Evolutionary conservation across 2,113 vertebrate genomes (phyloP), one percentile per base, ranked within the genome.

Genomic region (Otus sunia): DNA sequence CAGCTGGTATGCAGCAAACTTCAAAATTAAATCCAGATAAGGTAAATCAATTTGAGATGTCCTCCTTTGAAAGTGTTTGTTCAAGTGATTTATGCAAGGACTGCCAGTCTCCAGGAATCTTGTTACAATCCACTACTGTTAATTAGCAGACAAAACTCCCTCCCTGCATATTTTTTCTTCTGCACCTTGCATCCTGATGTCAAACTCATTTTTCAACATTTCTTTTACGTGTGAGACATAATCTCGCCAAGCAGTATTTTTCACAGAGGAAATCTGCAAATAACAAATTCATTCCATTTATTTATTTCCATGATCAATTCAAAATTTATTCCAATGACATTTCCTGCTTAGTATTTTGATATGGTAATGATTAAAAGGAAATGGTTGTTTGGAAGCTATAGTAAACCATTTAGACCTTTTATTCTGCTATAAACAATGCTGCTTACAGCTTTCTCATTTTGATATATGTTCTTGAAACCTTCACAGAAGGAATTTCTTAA

Each of bases 261-360:
- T 92, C 49, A 9, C 87, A 80, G 86, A 89, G 52, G 49, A 88
- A 75, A 94, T 72, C 45, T 68, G 80, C 85, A 95, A 97, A 53
- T 81, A 95, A 56, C 43, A 68, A 93, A 92, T 69, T 74, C 30
- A n/a, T 81, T 78, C 60, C 13, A 53, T 80, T 95, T 86, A 93
- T 89, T 94, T 91, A 82, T 92, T 95, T 88, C 92, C 76, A 49
- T 27, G 32, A 83, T 85, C 63, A 60, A 58, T 37, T 85, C 55
- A 93, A 81, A 91, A 82, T 91, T 68, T 68, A 92, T 90, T 86
- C 68, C 83, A 58, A 77, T 80, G 52, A 26, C 8, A 58, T 92
- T 83, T 66, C 71, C 72, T 56, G 56, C 13, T 63, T 66, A 13
- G 30, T 77, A 75, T 23, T 80, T 80, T 71, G 85, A 52, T 68